Percentiles rank a stretch among this genome's conserved stretches.
Conservation (phyloP, 2,113 vertebrate genomes). For the Pterocles orientalis region DNA sequence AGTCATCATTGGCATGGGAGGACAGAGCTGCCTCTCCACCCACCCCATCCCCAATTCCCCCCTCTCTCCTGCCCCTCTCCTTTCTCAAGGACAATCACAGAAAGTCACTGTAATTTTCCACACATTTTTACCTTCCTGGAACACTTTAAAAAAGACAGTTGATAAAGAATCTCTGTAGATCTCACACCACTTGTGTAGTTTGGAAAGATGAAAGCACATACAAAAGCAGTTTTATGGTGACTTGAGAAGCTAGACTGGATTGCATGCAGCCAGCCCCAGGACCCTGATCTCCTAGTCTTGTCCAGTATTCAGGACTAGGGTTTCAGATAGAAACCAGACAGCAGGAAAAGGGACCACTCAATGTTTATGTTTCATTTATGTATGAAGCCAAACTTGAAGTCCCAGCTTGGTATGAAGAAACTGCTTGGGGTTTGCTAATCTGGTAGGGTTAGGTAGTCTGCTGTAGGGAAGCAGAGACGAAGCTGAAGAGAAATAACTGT, state of each 20-base stretch:
- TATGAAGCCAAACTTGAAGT: background rate
- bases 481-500: background rate
- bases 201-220: background rate
- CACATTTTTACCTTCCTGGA: background rate
- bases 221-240: background rate
- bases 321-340: background rate
- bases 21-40: background rate
- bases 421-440: background rate
- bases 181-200: background rate
- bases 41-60: fast-evolving
- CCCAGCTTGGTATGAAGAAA: background rate
- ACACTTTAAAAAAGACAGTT: background rate
- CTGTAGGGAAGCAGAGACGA: background rate
- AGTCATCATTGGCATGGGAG: background rate
- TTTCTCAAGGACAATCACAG: background rate
- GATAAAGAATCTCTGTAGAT: background rate
- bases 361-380: background rate
- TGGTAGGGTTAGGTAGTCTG: background rate
- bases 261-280: background rate
- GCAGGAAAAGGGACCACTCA: background rate
- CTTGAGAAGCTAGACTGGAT: background rate
- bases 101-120: background rate
- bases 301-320: background rate
- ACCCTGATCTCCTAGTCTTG: background rate
- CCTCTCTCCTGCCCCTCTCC: background rate